Evolutionary conservation across 2,797 vertebrate species (phyloP).

Genomic region (Amazonetta brasiliensis): DNA sequence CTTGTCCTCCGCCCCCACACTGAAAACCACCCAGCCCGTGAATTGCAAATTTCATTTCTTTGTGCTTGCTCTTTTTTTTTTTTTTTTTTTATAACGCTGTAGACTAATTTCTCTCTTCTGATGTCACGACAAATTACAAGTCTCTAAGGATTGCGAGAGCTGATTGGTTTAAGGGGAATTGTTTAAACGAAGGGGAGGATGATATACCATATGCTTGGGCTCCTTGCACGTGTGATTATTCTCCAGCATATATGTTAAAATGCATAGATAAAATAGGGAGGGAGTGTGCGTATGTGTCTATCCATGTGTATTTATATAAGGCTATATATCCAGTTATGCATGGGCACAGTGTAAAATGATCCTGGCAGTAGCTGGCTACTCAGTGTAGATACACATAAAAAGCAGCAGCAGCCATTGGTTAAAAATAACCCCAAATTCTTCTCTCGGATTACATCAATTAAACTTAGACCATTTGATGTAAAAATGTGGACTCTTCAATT

Average conservation of each 20-base stretch:
- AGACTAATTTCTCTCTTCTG: constrained; percentile 29
- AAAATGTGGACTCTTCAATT: constrained; percentile 12
- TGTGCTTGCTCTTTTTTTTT: background rate
- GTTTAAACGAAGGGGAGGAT: background rate
- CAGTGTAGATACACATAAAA: constrained; percentile 51
- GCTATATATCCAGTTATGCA: background rate
- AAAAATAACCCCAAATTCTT: constrained; percentile 68
- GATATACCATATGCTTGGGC: background rate
- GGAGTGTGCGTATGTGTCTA: background rate
- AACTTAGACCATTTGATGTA: constrained; percentile 34
- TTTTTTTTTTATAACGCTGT: background rate
- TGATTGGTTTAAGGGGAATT: background rate
- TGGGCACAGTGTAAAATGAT: constrained; percentile 33
- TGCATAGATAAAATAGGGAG: background rate
- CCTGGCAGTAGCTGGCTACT: constrained; percentile 59
- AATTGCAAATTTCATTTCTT: background rate
- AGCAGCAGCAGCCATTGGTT: constrained; percentile 61
- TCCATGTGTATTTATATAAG: background rate
- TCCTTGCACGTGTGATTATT: background rate
- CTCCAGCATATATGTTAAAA: background rate
- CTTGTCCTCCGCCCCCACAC: background rate
- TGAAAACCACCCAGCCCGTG: background rate
- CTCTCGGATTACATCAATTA: constrained; percentile 67
- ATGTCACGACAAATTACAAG: background rate
- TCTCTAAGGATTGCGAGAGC: background rate